These are phyloP conservation scores for Heterocephalus glaber DNA, from an alignment of 2,113 vertebrate species.

Conservation along the genomic window DNA sequence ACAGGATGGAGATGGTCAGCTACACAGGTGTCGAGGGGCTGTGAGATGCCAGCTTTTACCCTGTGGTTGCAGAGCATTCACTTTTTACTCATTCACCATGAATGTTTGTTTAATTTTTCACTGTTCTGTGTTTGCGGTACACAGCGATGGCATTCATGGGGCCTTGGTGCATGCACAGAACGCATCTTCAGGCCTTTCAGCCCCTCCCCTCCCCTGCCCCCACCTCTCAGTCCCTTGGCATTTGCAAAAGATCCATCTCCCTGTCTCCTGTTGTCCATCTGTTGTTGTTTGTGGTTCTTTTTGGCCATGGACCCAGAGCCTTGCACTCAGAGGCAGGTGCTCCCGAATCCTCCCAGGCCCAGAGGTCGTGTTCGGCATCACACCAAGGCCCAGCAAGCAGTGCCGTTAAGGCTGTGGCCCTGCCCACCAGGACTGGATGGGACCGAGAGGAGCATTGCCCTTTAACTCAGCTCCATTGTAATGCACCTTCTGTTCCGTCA, in stretches of 20 bases:
- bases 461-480: slow-evolving; percentile 4
- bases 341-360: not conserved
- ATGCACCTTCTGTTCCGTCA: not conserved
- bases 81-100: not conserved
- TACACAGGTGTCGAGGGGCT: not conserved
- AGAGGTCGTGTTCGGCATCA: not conserved
- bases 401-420: not conserved
- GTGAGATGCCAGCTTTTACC: not conserved
- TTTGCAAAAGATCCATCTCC: not conserved
- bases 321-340: not conserved
- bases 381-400: not conserved
- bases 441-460: not conserved
- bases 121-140: not conserved
- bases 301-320: not conserved
- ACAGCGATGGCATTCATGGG: not conserved
- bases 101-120: not conserved
- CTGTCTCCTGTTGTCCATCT: not conserved
- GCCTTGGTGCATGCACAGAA: not conserved
- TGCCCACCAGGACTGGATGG: not conserved
- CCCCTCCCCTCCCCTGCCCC: not conserved
- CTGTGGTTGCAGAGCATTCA: not conserved
- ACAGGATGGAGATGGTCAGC: not conserved
- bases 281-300: not conserved
- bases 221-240: not conserved
- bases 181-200: not conserved